Evolutionary conservation across 2,113 vertebrate genomes (phyloP).

Genomic region (Pogonocichla stellata): DNA sequence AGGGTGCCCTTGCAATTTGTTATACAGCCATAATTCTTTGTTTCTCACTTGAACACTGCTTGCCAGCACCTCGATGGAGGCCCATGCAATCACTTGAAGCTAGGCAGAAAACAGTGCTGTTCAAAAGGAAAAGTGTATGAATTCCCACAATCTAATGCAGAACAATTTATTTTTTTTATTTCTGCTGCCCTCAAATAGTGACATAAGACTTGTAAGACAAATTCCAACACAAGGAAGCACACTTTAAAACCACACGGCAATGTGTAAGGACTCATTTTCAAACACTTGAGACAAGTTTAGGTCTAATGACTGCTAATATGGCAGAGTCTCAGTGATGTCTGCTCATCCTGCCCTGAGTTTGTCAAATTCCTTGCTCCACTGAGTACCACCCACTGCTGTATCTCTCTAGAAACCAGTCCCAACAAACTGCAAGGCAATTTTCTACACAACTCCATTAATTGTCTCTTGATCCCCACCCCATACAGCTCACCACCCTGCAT

Average conservation of each 20-base stretch:
- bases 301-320: not conserved
- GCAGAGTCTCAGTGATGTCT: not conserved
- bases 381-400: not conserved
- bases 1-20: not conserved
- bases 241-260: not conserved
- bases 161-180: not conserved
- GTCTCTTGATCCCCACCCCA: not conserved
- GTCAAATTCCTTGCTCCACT: not conserved
- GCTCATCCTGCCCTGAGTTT: rapidly evolving
- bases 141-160: not conserved
- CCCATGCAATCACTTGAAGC: not conserved
- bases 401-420: not conserved
- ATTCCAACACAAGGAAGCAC: not conserved
- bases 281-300: not conserved
- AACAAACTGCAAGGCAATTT: not conserved
- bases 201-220: not conserved
- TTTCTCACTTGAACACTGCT: not conserved
- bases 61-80: not conserved
- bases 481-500: not conserved
- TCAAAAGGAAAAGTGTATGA: not conserved
- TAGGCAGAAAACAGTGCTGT: not conserved
- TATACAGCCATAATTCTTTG: not conserved
- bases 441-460: not conserved
- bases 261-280: not conserved
- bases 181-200: not conserved